These are phyloP conservation scores for Picus viridis DNA, from an alignment of 2,797 vertebrate species.

Conservation along the genomic window DNA sequence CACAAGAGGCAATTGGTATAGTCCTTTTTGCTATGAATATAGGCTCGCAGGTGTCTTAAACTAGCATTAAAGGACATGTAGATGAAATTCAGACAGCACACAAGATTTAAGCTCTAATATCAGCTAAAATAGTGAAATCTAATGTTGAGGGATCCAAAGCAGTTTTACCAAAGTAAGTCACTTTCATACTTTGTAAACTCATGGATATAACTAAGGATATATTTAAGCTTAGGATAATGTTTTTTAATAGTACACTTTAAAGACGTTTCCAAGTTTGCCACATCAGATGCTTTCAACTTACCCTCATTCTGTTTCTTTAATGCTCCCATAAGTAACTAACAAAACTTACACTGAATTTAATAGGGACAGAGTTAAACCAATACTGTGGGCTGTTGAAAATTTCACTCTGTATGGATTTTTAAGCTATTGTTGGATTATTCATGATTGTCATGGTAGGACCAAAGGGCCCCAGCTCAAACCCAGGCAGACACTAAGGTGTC, in stretches of 20 bases:
- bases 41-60: neutral
- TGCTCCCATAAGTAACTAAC: neutral
- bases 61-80: neutral
- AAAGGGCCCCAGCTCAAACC: too few relatives aligned
- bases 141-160: neutral
- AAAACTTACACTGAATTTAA: neutral
- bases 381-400: neutral
- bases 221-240: neutral
- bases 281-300: neutral
- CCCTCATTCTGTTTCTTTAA: neutral
- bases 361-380: neutral
- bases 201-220: neutral
- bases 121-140: neutral
- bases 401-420: neutral
- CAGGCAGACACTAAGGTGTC: too few relatives aligned
- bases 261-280: neutral
- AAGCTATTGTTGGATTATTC: neutral
- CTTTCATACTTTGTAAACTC: neutral
- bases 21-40: neutral
- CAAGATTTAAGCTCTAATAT: neutral
- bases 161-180: neutral
- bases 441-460: too few relatives aligned
- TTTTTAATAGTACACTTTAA: neutral
- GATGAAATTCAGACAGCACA: neutral
- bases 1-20: neutral